Percentiles rank a stretch among this genome's conserved stretches.
Conservation (phyloP, 2,888 invertebrate genomes). For the Drosophila neotestacea region DNA sequence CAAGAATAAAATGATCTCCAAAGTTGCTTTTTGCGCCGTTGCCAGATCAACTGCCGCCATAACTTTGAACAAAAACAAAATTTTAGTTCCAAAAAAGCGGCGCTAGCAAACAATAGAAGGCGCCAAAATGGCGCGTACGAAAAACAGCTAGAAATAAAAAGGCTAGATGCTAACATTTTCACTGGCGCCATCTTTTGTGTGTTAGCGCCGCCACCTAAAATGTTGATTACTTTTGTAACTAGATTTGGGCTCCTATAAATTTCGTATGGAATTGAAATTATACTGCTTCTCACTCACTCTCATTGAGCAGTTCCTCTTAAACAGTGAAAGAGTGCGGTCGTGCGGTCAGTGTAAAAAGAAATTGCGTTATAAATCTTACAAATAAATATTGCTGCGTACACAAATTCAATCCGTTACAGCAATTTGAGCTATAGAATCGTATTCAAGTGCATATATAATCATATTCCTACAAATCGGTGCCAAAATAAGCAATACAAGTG, state of each 20-base stretch:
- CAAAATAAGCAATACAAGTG: constrained; percentile 36
- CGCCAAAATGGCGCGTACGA: too few species aligned
- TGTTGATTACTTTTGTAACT: too few species aligned
- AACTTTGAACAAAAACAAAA: background rate
- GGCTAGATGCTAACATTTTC: too few species aligned
- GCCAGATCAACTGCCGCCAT: background rate
- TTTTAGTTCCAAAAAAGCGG: too few species aligned
- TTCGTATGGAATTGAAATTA: too few species aligned
- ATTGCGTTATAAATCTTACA: background rate
- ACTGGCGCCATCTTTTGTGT: too few species aligned
- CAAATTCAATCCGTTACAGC: constrained; percentile 9
- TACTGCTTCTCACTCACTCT: too few species aligned
- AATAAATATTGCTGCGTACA: constrained; percentile 27
- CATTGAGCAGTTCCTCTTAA: constrained; percentile 28
- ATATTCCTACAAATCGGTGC: constrained; percentile 28
- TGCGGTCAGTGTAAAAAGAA: background rate
- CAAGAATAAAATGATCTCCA: constrained; percentile 5
- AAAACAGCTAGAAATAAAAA: too few species aligned
- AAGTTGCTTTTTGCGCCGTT: background rate
- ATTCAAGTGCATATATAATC: constrained; percentile 6
- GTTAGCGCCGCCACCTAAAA: too few species aligned
- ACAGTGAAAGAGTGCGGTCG: constrained; percentile 16
- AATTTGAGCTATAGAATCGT: constrained; percentile 17
- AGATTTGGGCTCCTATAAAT: too few species aligned
- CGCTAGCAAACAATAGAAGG: too few species aligned